Evolutionary conservation across 2,113 vertebrate species (phyloP), one percentile per base, ranked within the genome.

Genomic region (Callithrix jacchus): DNA sequence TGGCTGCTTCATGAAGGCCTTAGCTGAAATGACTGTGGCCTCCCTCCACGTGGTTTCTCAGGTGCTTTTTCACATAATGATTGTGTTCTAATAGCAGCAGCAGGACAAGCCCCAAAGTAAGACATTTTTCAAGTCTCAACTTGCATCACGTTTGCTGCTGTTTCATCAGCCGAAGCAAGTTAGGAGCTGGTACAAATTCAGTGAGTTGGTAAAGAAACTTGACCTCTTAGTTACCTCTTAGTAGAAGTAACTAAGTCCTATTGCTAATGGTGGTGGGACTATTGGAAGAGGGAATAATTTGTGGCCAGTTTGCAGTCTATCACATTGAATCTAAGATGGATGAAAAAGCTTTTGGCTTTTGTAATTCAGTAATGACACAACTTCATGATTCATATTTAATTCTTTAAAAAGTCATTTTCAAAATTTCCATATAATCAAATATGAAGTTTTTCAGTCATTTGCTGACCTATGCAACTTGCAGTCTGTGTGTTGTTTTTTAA

Each of bases 401-500:
- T 89, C 14, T 94, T 84, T 73, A 56, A 82, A 40, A 89, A 82
- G 71, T 90, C 30, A 42, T 94, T 52, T 45, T 92, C 52, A 95
- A 42, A 95, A 84, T 91, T 91, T 84, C 68, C 17, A 47, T 94
- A 3, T 52, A 86, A 54, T 37, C 83, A 70, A 42, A 13, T 68
- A 56, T 58, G 54, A 86, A 87, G 80, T 81, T 94, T 97, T 96
- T 58, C 37, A 87, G 17, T 56, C 30, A 89, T 14, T 91, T 14
- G 4, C 16, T 95, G 84, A 96, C 21, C 54, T 90, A 7, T 84
- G 87, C 76, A 79, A 77, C 20, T 93, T 92, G 90, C 16, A 42
- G 21, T 95, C 20, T 61, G 11, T 83, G 71, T 95, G 90, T 95
- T 93, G 23, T 82, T 92, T 92, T 93, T 49, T 25, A 85, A 90